phyloP scores from a whole-genome alignment of 2,888 invertebrate species.

The Diploptera punctata region DNA sequence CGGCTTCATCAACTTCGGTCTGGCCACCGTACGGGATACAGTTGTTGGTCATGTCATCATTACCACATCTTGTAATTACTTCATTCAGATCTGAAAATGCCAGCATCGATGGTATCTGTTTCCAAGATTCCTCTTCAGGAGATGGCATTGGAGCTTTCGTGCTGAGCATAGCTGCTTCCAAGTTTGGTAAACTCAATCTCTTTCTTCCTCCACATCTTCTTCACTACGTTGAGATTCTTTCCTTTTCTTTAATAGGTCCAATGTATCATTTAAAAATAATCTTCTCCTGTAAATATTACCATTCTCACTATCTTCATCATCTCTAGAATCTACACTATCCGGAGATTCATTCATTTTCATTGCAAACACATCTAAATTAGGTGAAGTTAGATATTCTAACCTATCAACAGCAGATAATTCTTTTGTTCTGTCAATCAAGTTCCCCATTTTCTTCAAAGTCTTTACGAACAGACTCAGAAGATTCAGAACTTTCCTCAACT shows the following conservation, averaged over 20 bases:
- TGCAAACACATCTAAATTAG: constrained; percentile 5
- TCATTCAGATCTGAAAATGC: constrained; percentile 44
- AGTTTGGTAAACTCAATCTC: constrained; percentile 30
- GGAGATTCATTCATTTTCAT: neutral
- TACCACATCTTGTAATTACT: constrained; percentile 21
- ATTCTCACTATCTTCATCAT: neutral
- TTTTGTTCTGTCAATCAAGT: neutral
- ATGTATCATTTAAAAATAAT: neutral
- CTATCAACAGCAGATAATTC: constrained; percentile 7
- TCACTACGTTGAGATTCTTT: neutral
- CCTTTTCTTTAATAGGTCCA: neutral
- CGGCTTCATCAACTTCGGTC: constrained; percentile 40
- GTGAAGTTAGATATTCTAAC: constrained; percentile 4
- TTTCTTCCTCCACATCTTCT: constrained; percentile 28
- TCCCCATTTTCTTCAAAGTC: neutral
- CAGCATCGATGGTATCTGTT: constrained; percentile 53
- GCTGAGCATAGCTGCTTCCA: constrained; percentile 30
- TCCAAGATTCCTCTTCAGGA: constrained; percentile 56
- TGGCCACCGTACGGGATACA: neutral
- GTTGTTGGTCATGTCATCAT: neutral
- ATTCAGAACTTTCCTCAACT: constrained; percentile 16
- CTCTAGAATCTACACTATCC: neutral
- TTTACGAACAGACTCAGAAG: neutral
- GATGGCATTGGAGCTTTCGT: constrained; percentile 53
- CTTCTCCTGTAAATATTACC: neutral